Base-by-base conservation (phyloP, 1,140 invertebrate species). In the Odontomachus brunneus region DNA sequence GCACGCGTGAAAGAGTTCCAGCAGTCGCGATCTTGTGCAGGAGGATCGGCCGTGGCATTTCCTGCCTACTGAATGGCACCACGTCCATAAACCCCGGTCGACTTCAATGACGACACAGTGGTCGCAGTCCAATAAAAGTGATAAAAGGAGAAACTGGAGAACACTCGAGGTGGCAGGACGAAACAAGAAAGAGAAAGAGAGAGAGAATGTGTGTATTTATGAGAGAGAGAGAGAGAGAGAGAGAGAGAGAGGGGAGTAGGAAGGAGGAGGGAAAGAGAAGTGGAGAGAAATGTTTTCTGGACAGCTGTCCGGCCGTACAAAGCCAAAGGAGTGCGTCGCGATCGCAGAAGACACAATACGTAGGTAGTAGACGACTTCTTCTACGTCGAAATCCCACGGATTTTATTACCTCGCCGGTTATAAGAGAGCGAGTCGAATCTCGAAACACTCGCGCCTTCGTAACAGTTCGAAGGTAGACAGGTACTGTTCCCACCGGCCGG, bases 41-140 rank as follows among this genome's bases (percentile, higher is more conserved):
- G 24, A 83, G 80, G 53, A 82, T 86, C 55, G 63, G 49, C 38
- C 83, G 62, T 84, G 73, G 83, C 59, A 59, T 86, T 87, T 78
- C 73, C 84, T 86, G 81, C 60, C 80, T 86, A 87, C 72, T 73
- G 85, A 86, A 86, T 86, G 71, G 66, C 72, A 87, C 48, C 84
- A 81, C 44, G 59, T 83, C 80, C 73, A 86, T 86, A 86, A 86
- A 87, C 85, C 83, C 44, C 26, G 49, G 51, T 44, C 38, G 84
- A 57, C 69, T 66, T 65, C 67, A 86, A 86, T 78, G 60, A 82
- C 72, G 84, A 87, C 75, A 83, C 75, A 83, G 84, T 69, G 65
- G 75, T 67, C 81, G 44, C 7, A 29, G 66, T 17, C 84, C 71
- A 87, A 87, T 87, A 87, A 87, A 87, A 80, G 65, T 51, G 59